A percentile compares a stretch with the other conserved stretches of the same genome.
Conservation (phyloP, 2,113 vertebrate species). For the Verasper variegatus region DNA sequence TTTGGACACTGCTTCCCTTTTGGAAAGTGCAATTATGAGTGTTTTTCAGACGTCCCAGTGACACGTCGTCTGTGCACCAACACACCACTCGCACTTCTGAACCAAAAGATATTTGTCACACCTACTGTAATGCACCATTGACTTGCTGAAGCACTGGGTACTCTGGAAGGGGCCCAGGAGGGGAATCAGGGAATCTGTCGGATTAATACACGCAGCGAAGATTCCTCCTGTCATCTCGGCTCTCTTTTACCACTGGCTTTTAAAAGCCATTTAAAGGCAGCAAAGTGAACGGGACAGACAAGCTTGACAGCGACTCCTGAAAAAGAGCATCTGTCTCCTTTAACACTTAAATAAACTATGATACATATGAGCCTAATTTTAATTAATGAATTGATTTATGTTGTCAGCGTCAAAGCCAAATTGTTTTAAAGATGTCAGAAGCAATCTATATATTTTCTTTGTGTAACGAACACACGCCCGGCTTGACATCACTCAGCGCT, state of each 20-base stretch:
- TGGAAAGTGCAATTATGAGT: conserved; percentile 73
- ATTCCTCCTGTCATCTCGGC: conserved; percentile 68
- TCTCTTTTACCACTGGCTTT: conserved; percentile 70
- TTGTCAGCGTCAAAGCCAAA: conserved; percentile 77
- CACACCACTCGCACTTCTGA: conserved; percentile 64
- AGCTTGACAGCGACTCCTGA: conserved; percentile 68
- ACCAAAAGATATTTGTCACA: conserved; percentile 80
- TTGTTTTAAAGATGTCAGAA: conserved; percentile 63
- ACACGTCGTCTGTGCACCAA: conserved; percentile 72
- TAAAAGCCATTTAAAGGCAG: conserved; percentile 71
- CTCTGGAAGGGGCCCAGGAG: conserved; percentile 74
- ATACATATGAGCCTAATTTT: conserved; percentile 74
- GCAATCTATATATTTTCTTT: conserved; percentile 52
- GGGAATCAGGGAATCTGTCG: conserved; percentile 80
- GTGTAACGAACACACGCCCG: conserved; percentile 32
- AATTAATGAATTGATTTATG: conserved; percentile 84
- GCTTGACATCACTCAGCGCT: conserved; percentile 49
- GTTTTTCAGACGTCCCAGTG: conserved; percentile 61
- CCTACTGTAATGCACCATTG: conserved; percentile 74
- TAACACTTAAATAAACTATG: conserved; percentile 69
- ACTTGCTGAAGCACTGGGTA: conserved; percentile 65
- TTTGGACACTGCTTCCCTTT: conserved; percentile 53
- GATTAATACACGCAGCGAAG: conserved; percentile 77
- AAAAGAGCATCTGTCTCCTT: conserved; percentile 77
- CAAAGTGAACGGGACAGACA: conserved; percentile 63